Evolutionary conservation across 2,888 invertebrate species (phyloP), one percentile per base, ranked within the genome.

Genomic region (Andrena hattorfiana): DNA sequence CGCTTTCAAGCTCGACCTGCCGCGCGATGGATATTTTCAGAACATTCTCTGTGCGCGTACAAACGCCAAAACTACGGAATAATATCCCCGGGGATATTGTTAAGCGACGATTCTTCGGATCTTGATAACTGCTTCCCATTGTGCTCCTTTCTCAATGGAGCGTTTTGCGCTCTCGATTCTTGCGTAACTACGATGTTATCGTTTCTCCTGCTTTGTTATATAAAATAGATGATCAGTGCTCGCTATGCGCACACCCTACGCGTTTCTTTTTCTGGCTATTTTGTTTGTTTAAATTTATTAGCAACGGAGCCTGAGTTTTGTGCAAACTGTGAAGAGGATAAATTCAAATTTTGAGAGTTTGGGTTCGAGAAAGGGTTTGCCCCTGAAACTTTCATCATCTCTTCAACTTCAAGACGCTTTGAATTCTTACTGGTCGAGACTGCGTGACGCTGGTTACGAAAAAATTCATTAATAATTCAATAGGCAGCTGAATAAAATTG

Each of bases 111-210:
- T 48, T 32, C 63, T 26, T 48, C 32, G 48, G 7, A 32, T 59
- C 69, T 23, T 16, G 26, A 51, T 51, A 62, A 64, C 49, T 71
- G 30, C 30, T 26, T 32, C 16, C n/a, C 54, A 78, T 78, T 78
- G 60, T 78, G 10, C 7, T 26, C 23, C 8, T 23, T 2, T 8
- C 26, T 69, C 59, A 64, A 81, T 69, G 26, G 20, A 20, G 13
- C 2, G 4, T 42, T 51, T 20, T 49, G 42, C 48, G 23, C 64
- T 73, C 64, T 73, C 8, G 20, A 64, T 64, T 26, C 56, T 80
- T 80, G 51, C 64, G 20, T 30, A 80, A 80, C 49, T 26, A 35
- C 2, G n/a, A 51, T 26, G 20, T 56, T 48, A 71, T 13, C 60
- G 4, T 35, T 71, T 5, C 13, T 62, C 16, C 30, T 16, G 0